Percentiles rank a stretch among this genome's conserved stretches.
Conservation (phyloP, 2,797 vertebrate species). For the Kryptolebias ocellatus region DNA sequence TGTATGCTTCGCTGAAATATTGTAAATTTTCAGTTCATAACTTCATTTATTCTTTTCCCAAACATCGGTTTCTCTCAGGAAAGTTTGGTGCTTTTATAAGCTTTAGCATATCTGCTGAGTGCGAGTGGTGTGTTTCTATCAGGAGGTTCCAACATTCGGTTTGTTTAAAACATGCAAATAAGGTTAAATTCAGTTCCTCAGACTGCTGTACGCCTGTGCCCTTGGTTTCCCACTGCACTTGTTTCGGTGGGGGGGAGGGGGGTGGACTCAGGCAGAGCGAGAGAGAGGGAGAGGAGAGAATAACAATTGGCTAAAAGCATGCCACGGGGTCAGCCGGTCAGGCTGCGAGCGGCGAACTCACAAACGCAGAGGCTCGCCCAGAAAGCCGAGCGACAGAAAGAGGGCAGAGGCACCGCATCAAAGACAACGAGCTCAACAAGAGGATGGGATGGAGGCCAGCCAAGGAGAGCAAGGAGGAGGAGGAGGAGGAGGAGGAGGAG, state of each 20-base stretch:
- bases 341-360: conserved; percentile 34
- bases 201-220: neutral
- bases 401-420: conserved; percentile 36
- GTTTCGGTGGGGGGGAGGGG: conserved; percentile 17
- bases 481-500: neutral
- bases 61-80: too few species aligned
- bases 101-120: neutral
- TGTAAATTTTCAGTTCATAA: too few species aligned
- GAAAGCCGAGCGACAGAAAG: conserved; percentile 55
- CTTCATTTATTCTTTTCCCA: too few species aligned
- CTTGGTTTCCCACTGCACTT: conserved; percentile 3
- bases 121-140: neutral
- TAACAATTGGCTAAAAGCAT: conserved; percentile 42
- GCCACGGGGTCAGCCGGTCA: conserved; percentile 60
- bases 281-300: conserved; percentile 27
- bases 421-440: conserved; percentile 38
- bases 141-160: neutral
- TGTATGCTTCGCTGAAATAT: too few species aligned
- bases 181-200: conserved; percentile 1
- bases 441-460: neutral
- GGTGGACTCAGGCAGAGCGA: neutral
- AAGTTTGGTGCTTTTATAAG: too few species aligned
- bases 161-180: neutral
- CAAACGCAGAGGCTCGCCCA: conserved; percentile 42
- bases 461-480: neutral